Evolutionary conservation across 2,113 vertebrate species (phyloP).

Genomic region (Lampris megalopsis): DNA sequence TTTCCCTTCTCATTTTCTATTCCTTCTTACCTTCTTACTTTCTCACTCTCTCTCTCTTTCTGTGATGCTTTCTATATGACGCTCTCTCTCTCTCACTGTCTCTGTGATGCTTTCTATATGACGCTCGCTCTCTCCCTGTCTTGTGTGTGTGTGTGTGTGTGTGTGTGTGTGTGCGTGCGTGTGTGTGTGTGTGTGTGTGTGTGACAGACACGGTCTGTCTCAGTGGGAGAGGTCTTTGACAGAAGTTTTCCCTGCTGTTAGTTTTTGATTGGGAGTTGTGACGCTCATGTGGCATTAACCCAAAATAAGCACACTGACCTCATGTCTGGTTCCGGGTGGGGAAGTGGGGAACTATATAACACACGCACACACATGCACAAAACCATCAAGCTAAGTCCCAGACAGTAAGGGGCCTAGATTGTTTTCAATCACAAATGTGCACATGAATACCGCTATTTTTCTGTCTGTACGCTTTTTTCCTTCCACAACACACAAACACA

Average conservation of each 20-base stretch:
- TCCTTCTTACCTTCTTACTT: too few relatives aligned
- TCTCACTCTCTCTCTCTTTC: not conserved
- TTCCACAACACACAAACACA: not conserved
- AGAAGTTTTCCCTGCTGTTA: constrained; percentile 31
- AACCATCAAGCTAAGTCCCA: constrained; percentile 18
- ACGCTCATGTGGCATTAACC: constrained; percentile 49
- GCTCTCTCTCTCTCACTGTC: not conserved
- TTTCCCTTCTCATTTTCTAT: not conserved
- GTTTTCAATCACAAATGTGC: not conserved
- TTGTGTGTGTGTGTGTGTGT: too few relatives aligned
- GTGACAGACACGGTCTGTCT: not conserved
- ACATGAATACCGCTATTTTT: too few relatives aligned
- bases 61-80: too few relatives aligned
- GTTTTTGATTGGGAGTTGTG: constrained; percentile 22
- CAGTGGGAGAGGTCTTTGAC: constrained; percentile 1
- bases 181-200: too few relatives aligned
- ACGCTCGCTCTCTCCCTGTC: too few relatives aligned
- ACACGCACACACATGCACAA: constrained; percentile 2
- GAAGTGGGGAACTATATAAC: constrained; percentile 30
- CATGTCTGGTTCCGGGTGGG: constrained; percentile 42
- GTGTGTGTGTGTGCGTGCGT: too few relatives aligned
- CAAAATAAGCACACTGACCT: constrained; percentile 62
- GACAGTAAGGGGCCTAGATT: constrained; percentile 7
- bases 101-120: not conserved
- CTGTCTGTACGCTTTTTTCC: not conserved